These are phyloP conservation scores for Phania funesta DNA, from an alignment of 2,888 invertebrate species.

Conservation along the genomic window DNA sequence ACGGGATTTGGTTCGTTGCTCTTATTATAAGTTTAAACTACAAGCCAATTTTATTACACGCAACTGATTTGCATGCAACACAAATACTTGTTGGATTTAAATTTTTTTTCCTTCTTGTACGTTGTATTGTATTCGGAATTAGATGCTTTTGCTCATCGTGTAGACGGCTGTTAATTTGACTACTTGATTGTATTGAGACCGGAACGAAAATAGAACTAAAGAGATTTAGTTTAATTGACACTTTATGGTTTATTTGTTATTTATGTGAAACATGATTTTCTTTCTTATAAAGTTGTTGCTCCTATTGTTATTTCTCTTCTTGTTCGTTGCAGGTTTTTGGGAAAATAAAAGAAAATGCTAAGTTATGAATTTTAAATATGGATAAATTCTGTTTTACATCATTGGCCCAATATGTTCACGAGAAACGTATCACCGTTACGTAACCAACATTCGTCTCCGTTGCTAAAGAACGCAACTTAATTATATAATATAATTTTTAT, in stretches of 20 bases:
- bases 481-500: too few relatives aligned
- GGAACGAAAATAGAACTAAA: slow-evolving; percentile 64
- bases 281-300: slow-evolving; percentile 42
- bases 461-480: too few relatives aligned
- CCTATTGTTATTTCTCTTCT: slow-evolving; percentile 30
- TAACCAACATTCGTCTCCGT: too few relatives aligned
- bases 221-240: slow-evolving; percentile 67
- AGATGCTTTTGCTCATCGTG: too few relatives aligned
- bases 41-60: slow-evolving; percentile 64
- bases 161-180: slow-evolving; percentile 68
- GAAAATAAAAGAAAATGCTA: not conserved
- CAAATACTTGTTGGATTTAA: slow-evolving; percentile 70
- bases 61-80: slow-evolving; percentile 77
- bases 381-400: too few relatives aligned
- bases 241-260: slow-evolving; percentile 65
- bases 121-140: not conserved
- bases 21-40: slow-evolving; percentile 66
- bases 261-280: slow-evolving; percentile 59
- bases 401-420: too few relatives aligned
- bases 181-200: slow-evolving; percentile 41
- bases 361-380: too few relatives aligned
- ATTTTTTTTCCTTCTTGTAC: slow-evolving; percentile 63
- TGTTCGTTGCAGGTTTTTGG: slow-evolving; percentile 43
- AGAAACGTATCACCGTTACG: too few relatives aligned
- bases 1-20: slow-evolving; percentile 60